Evolutionary conservation across 2,888 invertebrate species (phyloP).

Genomic region (Heliconius charithonia): DNA sequence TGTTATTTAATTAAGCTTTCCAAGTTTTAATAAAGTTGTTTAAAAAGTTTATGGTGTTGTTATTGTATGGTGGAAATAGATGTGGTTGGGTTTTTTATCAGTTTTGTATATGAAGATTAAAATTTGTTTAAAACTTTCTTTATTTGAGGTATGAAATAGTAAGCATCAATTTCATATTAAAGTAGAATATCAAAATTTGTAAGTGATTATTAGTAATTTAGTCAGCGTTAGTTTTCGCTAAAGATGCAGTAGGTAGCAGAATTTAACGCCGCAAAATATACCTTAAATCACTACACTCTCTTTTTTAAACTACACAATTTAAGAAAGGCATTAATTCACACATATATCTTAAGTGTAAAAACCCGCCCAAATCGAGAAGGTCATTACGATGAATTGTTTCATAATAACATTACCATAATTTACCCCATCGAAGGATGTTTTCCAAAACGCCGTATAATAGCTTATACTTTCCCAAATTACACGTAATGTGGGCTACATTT

Average conservation of each 20-base stretch:
- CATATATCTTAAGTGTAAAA: slow-evolving; percentile 1
- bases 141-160: neutral
- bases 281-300: too few relatives aligned
- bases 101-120: neutral
- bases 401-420: slow-evolving; percentile 48
- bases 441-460: slow-evolving; percentile 53
- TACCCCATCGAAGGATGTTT: slow-evolving; percentile 49
- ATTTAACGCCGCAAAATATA: too few relatives aligned
- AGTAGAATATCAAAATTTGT: too few relatives aligned
- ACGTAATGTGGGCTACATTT: slow-evolving; percentile 63
- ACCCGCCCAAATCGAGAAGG: slow-evolving; percentile 29
- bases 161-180: too few relatives aligned
- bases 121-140: neutral
- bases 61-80: neutral
- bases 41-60: neutral
- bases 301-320: too few relatives aligned
- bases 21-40: slow-evolving; percentile 2
- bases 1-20: slow-evolving; percentile 20
- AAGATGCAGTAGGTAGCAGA: too few relatives aligned
- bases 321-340: too few relatives aligned
- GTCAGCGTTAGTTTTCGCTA: too few relatives aligned
- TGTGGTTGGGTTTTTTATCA: neutral
- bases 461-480: slow-evolving; percentile 64
- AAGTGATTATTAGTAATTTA: too few relatives aligned
- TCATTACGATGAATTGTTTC: slow-evolving; percentile 42